Base-by-base conservation (phyloP, 2,888 invertebrate species). In the Drosophila barbarae region DNA sequence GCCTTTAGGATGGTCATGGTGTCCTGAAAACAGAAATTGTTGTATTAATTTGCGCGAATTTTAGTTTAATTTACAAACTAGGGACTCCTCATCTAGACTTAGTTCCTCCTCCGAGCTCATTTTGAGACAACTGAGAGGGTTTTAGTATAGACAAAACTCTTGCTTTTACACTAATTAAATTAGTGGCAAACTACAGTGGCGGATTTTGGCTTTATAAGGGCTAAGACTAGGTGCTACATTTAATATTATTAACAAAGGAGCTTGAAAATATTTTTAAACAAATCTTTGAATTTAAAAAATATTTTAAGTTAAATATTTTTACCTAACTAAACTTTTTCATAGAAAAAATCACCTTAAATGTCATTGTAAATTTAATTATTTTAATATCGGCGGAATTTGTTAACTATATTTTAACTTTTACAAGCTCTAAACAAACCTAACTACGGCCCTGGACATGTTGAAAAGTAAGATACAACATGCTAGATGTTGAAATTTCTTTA, bases 1-100 rank as follows among this genome's bases (percentile, higher is more conserved):
- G 96, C 93, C 90, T 98, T 99, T 92, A 99, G 93, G 77, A 97
- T 93, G 86, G 95, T 96, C 90, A 98, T 95, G 2, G 96, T 96
- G 88, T 99, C 99, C 94, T 97, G 89, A 0, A 46, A 68, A 12
- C 8, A 10, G 4, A n/a, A 26, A 10, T 0, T 4, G 30, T 13
- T 32, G 2, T 35, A 51, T 15, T 36, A 50, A 6, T 36, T 18
- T 18, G n/a, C 10, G 9, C 1, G 23, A 44, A 4, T 18, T 26
- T 8, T 23, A 4, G 5, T 9, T 15, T 4, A 9, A 26, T 15
- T 18, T 50, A 52, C 65, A 42, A 38, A 13, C 65, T 55, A 46
- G 9, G 6, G 69, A 73, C 57, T 76, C 75, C 39, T 78, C 76
- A 18, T 79, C 76, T 2, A 83, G 50, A 36, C 72, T 73, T 0